Base-by-base conservation (phyloP, 2,888 invertebrate genomes). In the Anticlea derivata region DNA sequence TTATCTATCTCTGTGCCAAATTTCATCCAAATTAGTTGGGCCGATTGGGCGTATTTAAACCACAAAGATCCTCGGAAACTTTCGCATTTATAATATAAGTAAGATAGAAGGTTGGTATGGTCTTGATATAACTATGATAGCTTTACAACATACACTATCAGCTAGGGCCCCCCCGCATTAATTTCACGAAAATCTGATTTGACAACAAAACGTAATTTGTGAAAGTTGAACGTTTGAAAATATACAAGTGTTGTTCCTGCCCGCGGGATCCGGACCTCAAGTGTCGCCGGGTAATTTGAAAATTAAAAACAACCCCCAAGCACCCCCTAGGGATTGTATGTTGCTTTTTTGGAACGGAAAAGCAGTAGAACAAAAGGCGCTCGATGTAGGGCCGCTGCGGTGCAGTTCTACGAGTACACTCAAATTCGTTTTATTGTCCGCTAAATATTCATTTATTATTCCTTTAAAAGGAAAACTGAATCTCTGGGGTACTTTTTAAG, bases 281-380 rank as follows among this genome's bases (percentile, higher is more conserved):
- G 57, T 52, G 51, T 35, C 53, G 52, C 47, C 50, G 45, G 41
- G 52, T 62, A 63, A 65, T 65, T 65, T 51, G 52, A 34, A 60
- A 56, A 68, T 66, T 67, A 63, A 66, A 72, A 64, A 57, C 51
- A 45, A 37, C 37, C 51, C 33, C 31, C 8, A 5, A 27, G 41
- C 51, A 27, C 24, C 35, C 39, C 34, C 37, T 37, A 34, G 30
- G 52, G 37, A 43, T 50, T 55, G 55, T 49, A 40, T 37, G 31
- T 57, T 61, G 60, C 51, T 55, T 53, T 61, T 58, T 58, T 39
- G 45, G 35, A 41, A 65, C 53, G 63, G 58, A 61, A 58, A 61
- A 55, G 24, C 23, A 37, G 55, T 40, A 39, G 47, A 55, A 57
- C 57, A 52, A 53, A 43, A 58, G 44, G 55, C 45, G 35, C 53